Evolutionary conservation across 1,140 invertebrate species (phyloP), one percentile per base, ranked within the genome.

Genomic region (Papilio dardanus): DNA sequence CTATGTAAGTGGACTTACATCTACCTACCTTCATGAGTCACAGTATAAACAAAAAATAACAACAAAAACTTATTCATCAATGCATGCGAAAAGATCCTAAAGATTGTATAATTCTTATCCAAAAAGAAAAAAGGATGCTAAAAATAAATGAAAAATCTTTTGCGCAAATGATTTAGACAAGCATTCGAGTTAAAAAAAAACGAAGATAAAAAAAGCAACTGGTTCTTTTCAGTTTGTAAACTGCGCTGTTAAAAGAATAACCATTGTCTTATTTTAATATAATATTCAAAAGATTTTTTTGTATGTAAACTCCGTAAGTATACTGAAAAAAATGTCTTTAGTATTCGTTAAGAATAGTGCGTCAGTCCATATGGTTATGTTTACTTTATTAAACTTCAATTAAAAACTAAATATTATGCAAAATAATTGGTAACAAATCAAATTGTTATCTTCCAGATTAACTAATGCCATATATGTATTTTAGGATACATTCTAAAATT

Each of bases 61-160:
- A 62, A 28, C 21, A 62, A 62, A 24, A 62, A 12, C 54, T 62
- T 30, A 62, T 62, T 62, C 16, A 28, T 62, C 50, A 28, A 14
- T 28, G 54, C 54, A 28, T 62, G 54, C 54, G 24, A 28, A 62
- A 14, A 62, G 54, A 62, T 62, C 54, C 30, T 28, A 14, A 62
- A 62, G 54, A 62, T 62, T 62, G 24, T 62, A 24, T 62, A 62
- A 62, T 62, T 14, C 21, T 28, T 62, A 62, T 62, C 14, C 54
- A 12, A 54, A 54, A 54, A 54, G 19, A 10, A 62, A 28, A 62
- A 62, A 62, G 21, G 24, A 30, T 30, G 21, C 54, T 28, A 28
- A 62, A 62, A 62, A 28, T 62, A 62, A 62, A 62, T 5, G 10
- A 62, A 28, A 62, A 62, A 62, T 30, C 54, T 28, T 28, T 5